Evolutionary conservation across 2,113 vertebrate species (phyloP), one percentile per base, ranked within the genome.

Genomic region (Ia io): DNA sequence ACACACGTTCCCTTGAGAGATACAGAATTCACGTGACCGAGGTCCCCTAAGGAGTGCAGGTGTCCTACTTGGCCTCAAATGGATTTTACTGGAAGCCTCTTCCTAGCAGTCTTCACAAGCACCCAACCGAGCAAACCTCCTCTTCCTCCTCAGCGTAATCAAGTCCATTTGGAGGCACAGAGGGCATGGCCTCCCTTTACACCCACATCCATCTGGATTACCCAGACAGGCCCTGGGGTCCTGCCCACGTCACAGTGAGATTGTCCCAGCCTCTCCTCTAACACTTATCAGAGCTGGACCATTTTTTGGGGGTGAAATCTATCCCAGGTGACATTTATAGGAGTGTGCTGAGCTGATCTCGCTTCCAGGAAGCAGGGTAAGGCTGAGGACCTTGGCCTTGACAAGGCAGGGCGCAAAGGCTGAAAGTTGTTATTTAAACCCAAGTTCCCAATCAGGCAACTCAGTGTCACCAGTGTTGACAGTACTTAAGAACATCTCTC

Each of bases 241-340:
- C 59, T 49, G 44, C 35, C 84, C 53, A 30, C 56, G 28, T 37
- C 6, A 10, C 22, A 20, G n/a, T 80, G 84, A 87, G 74, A 87
- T 16, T 53, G 84, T 93, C 73, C 80, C 42, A 69, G 92, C 28
- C 70, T 85, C 67, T 88, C 67, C 88, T 42, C 88, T 94, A 91
- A 95, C 93, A 91, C 93, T 94, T 88, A 40, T 67, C 91, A 92
- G 91, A 84, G 40, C 61, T 67, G 69, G 35, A 35, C 47, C 23
- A 2, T 56, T 63, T 91, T 63, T 73, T 53, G 9, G 16, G 28
- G 32, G 69, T 83, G 61, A 73, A 93, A 56, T 85, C 83, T 61
- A 88, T 90, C 82, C 83, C 83, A 94, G 78, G 78, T 91, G 93
- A 97, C 94, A 86, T 96, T 97, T 96, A 96, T 77, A 82, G 61